phyloP scores from a whole-genome alignment of 2,797 vertebrate genomes.

The Enteromius viviparus region DNA sequence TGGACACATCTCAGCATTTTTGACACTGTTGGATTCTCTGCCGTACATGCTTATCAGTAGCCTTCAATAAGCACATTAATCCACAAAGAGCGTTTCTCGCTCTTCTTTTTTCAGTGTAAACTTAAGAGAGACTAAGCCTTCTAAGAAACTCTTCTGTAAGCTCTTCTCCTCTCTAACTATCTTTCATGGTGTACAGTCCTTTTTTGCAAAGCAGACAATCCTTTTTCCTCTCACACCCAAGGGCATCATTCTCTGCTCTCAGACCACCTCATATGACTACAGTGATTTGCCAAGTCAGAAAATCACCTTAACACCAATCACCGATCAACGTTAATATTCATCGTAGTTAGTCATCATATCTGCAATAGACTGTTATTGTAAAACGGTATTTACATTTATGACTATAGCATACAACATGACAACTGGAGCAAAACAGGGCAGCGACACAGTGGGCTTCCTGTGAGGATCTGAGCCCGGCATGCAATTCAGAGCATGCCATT shows the following conservation, averaged over 20 bases:
- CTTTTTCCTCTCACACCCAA: neutral
- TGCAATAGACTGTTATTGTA: neutral
- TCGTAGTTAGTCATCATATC: neutral
- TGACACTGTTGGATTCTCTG: neutral
- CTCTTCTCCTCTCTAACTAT: neutral
- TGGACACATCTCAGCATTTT: neutral
- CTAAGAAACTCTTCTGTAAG: slow-evolving; percentile 21
- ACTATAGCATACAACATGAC: slow-evolving; percentile 13
- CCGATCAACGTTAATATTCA: neutral
- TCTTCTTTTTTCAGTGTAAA: slow-evolving; percentile 22
- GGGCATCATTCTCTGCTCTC: slow-evolving; percentile 7
- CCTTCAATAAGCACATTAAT: slow-evolving; percentile 35
- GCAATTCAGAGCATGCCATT: slow-evolving; percentile 38
- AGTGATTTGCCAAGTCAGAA: slow-evolving; percentile 3
- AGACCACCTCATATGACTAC: slow-evolving; percentile 6
- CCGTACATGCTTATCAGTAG: slow-evolving; percentile 2
- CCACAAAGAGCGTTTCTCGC: neutral
- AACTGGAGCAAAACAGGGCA: slow-evolving; percentile 41
- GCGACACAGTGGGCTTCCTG: slow-evolving; percentile 1
- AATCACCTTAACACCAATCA: slow-evolving; percentile 4
- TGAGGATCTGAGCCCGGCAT: slow-evolving; percentile 36
- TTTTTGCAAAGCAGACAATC: neutral
- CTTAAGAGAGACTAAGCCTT: slow-evolving; percentile 14
- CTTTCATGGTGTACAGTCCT: slow-evolving; percentile 15
- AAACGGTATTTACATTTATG: slow-evolving; percentile 12